These are phyloP conservation scores for Andrena trimmerana DNA, from an alignment of 2,888 invertebrate species.

Conservation along the genomic window DNA sequence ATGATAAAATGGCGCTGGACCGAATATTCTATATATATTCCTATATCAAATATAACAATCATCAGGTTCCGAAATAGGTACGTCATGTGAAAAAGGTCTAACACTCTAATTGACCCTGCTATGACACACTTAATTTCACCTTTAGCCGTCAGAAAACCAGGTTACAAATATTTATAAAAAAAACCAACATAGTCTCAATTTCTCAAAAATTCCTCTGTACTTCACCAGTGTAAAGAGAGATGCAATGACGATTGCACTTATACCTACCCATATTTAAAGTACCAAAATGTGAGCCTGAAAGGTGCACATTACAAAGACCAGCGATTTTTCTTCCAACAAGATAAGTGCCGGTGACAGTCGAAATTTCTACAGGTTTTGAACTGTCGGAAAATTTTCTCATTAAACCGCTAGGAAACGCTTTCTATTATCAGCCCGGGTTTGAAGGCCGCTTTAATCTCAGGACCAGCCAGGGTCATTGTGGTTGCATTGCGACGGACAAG, in stretches of 20 bases:
- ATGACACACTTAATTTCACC: too few relatives aligned
- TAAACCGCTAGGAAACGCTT: constrained; percentile 15
- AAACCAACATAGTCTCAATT: too few relatives aligned
- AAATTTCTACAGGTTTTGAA: neutral
- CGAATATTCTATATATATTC: too few relatives aligned
- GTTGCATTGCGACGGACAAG: constrained; percentile 53
- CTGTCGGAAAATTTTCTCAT: constrained; percentile 22
- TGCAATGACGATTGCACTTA: neutral
- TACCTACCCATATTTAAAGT: constrained; percentile 19
- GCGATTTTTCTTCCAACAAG: constrained; percentile 21
- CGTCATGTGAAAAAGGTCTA: too few relatives aligned
- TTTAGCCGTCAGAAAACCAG: too few relatives aligned
- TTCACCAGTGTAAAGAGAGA: neutral
- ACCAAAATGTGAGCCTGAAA: constrained; percentile 1
- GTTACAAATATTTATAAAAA: too few relatives aligned
- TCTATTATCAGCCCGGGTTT: constrained; percentile 33
- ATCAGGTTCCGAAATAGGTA: too few relatives aligned
- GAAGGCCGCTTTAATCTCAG: constrained; percentile 50
- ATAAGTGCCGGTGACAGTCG: neutral
- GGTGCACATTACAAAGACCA: constrained; percentile 16
- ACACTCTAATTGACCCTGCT: too few relatives aligned
- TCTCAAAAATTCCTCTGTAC: too few relatives aligned
- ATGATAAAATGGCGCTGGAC: too few relatives aligned
- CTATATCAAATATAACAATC: too few relatives aligned
- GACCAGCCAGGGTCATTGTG: constrained; percentile 41